Conservation (phyloP, 1,140 invertebrate genomes). For the Scylla paramamosain region DNA sequence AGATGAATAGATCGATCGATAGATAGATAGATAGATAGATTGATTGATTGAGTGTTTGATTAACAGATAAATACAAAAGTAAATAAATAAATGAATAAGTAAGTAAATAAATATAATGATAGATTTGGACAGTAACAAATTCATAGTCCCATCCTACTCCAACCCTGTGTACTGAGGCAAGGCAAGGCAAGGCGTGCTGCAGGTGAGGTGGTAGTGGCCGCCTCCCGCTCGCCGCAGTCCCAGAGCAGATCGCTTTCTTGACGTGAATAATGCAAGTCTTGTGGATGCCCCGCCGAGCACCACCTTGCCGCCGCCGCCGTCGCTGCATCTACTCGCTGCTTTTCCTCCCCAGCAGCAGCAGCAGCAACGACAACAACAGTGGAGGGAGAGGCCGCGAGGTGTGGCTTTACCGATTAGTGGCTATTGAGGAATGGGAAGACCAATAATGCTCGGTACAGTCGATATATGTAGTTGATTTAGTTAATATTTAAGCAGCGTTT, state of each 20-base stretch:
- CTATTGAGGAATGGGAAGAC: background rate
- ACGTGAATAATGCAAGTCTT: background rate
- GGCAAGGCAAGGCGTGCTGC: too few relatives aligned
- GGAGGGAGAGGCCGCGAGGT: background rate
- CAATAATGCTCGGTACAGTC: background rate
- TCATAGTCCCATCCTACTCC: too few relatives aligned
- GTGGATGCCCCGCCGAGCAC: background rate
- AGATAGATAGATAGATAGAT: too few relatives aligned
- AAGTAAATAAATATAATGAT: too few relatives aligned
- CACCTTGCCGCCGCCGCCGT: background rate
- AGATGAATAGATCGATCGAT: too few relatives aligned
- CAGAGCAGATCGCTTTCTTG: background rate
- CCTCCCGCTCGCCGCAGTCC: background rate
- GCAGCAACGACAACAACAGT: too few relatives aligned
- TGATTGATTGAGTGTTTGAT: too few relatives aligned
- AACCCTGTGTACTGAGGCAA: too few relatives aligned
- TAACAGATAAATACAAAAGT: too few relatives aligned
- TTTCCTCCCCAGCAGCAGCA: background rate
- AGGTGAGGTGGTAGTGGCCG: too few relatives aligned
- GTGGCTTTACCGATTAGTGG: background rate
- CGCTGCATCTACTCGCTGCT: background rate
- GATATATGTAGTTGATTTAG: background rate
- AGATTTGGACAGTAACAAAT: too few relatives aligned
- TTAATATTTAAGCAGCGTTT: background rate
- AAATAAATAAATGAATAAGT: too few relatives aligned